Conservation (phyloP, 2,113 vertebrate genomes). For the Hirundichthys speculiger region DNA sequence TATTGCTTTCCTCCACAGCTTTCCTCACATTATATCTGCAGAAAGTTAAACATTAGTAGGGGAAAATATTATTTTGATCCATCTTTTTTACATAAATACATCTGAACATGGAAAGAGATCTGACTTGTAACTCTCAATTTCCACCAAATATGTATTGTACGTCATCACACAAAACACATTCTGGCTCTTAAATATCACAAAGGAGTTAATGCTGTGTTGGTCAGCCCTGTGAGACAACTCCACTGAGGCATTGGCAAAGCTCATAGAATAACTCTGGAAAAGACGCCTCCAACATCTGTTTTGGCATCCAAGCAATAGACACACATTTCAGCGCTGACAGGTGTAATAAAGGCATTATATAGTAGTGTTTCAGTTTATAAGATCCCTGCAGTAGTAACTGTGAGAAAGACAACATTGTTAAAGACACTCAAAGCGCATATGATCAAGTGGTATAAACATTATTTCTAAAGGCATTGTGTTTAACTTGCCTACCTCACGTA, state of each 20-base stretch:
- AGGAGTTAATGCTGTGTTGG: constrained; percentile 10
- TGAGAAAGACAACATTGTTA: constrained; percentile 50
- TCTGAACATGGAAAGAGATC: neutral
- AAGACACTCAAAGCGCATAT: constrained; percentile 17
- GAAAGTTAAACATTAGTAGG: too few species aligned
- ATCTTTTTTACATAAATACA: too few species aligned
- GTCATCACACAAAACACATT: constrained; percentile 20
- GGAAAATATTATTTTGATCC: too few species aligned
- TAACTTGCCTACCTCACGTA: constrained; percentile 23
- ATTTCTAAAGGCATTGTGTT: constrained; percentile 32
- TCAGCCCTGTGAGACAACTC: constrained; percentile 23
- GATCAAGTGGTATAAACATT: constrained; percentile 28
- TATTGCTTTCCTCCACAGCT: too few species aligned
- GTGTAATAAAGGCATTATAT: constrained; percentile 46
- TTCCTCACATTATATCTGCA: too few species aligned
- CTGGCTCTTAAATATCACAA: constrained; percentile 22
- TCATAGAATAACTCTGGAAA: constrained; percentile 20
- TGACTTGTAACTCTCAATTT: neutral
- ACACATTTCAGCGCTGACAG: constrained; percentile 34
- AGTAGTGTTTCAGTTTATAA: constrained; percentile 35
- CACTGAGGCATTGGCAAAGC: constrained; percentile 25
- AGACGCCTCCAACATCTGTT: constrained; percentile 39
- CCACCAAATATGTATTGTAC: neutral
- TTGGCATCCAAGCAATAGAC: constrained; percentile 20
- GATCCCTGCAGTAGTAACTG: constrained; percentile 6